Base-by-base conservation (phyloP, 2,797 vertebrate species). In the Spondyliosoma cantharus region DNA sequence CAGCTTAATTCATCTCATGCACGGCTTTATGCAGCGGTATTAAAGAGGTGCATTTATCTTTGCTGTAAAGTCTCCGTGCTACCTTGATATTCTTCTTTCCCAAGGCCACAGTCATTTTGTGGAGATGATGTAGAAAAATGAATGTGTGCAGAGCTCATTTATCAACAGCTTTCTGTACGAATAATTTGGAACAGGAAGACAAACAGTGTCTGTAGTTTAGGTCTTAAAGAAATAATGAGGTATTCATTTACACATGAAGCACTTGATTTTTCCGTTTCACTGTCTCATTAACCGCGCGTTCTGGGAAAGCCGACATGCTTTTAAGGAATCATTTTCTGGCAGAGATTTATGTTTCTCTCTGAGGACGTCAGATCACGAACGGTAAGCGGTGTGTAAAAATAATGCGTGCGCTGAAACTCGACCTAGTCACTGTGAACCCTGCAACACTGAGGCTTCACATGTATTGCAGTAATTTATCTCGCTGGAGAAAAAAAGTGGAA, bases 21-120 rank as follows among this genome's bases (percentile, higher is more conserved):
- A 37, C 22, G 24, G 32, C 60, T 69, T 81, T 71, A 59, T 73
- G 68, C 77, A 71, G 71, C 69, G 42, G 13, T 59, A 14, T 72
- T 73, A 61, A 75, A 78, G 14, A 69, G 69, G 20, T 53, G 20
- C 77, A 92, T 91, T 84, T 69, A 86, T 91, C 84, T 84, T 48
- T 27, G n/a, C 60, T 60, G 46, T 29, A 20, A 19, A n/a, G 42
- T 56, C 52, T 68, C 46, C 4, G 6, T 48, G 68, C 77, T 63
- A 77, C 65, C 71, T 82, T 66, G 27, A 84, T 71, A 32, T 65
- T 77, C 29, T 43, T 83, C 57, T 17, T 71, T 75, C 70, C 71
- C 29, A 13, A 62, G 72, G 69, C 73, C 59, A 32, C 8, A n/a
- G 27, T 61, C 57, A 48, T 66, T 81, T 53, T 15, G 14, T 17